Evolutionary conservation across 2,113 vertebrate genomes (phyloP).

Genomic region (Peromyscus polionotus): DNA sequence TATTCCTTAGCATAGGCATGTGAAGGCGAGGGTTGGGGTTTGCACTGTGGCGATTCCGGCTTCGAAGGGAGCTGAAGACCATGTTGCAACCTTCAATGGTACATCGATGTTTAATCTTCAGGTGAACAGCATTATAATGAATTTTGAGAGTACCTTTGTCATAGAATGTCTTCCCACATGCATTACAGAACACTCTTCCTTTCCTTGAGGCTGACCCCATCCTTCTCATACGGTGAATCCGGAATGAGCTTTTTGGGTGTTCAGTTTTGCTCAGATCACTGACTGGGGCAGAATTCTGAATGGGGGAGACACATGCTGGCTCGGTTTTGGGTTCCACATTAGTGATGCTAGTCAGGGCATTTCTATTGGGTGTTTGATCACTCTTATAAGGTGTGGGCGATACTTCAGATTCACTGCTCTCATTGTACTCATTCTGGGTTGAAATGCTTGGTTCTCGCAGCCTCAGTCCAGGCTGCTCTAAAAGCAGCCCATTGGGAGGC

Average conservation of each 20-base stretch:
- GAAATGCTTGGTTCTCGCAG: slow-evolving; percentile 95
- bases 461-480: slow-evolving; percentile 95
- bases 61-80: slow-evolving; percentile 99
- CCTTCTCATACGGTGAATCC: slow-evolving; percentile 98
- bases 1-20: slow-evolving; percentile 99
- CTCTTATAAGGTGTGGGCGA: slow-evolving; percentile 96
- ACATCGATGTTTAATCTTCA: slow-evolving; percentile 99
- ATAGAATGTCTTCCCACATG: slow-evolving; percentile 99
- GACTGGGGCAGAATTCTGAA: slow-evolving; percentile 88
- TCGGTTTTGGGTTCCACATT: slow-evolving; percentile 97
- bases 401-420: slow-evolving; percentile 98
- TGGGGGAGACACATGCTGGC: slow-evolving; percentile 93
- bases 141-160: slow-evolving; percentile 99
- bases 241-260: slow-evolving; percentile 96
- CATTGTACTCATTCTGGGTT: slow-evolving; percentile 95
- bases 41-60: slow-evolving; percentile 98
- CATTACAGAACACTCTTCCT: slow-evolving; percentile 98
- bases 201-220: slow-evolving; percentile 98
- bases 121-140: slow-evolving; percentile 98
- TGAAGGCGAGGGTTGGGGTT: slow-evolving; percentile 99
- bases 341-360: slow-evolving; percentile 92
- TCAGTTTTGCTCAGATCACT: slow-evolving; percentile 94
- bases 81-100: slow-evolving; percentile 99
- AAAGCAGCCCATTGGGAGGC: slow-evolving; percentile 95
- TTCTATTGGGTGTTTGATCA: slow-evolving; percentile 94